These are phyloP conservation scores for Fregetta grallaria DNA, from an alignment of 2,113 vertebrate genomes.

Conservation along the genomic window DNA sequence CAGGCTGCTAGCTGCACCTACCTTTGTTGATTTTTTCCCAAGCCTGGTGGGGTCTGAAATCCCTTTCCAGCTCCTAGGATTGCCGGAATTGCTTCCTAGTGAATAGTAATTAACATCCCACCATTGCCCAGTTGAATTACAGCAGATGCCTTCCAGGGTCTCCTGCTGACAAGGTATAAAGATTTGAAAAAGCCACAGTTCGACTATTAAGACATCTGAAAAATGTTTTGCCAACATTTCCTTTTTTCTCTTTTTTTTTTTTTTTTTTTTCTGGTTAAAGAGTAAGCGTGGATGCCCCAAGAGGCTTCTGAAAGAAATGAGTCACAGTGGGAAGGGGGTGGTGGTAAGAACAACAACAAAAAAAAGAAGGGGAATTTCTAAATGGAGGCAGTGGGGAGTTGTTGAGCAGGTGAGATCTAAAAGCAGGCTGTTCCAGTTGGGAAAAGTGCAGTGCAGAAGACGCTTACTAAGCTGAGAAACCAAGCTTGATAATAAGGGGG, in stretches of 20 bases:
- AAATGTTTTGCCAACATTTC: not conserved
- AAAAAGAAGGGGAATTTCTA: not conserved
- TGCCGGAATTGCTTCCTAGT: not conserved
- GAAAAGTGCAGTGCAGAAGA: conserved; percentile 33
- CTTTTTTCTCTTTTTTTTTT: not conserved
- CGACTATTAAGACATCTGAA: not conserved
- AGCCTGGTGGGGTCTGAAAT: not conserved
- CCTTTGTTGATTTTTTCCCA: not conserved
- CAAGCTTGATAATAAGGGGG: conserved; percentile 49
- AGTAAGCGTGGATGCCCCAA: not conserved
- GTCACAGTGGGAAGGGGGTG: not conserved
- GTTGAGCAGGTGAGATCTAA: conserved; percentile 39
- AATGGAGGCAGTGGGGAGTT: not conserved
- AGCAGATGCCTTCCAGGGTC: not conserved
- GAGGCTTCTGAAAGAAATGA: conserved; percentile 25
- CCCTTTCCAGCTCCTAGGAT: not conserved
- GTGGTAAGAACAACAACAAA: not conserved
- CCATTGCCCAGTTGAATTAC: not conserved
- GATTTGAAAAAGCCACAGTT: not conserved
- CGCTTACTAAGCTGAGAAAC: conserved; percentile 49
- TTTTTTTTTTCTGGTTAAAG: not conserved
- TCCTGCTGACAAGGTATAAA: not conserved
- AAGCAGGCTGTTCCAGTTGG: conserved; percentile 56
- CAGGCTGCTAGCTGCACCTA: not conserved
- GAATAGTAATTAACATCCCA: not conserved